Base-by-base conservation (phyloP, 2,113 vertebrate genomes). In the Ictalurus punctatus region DNA sequence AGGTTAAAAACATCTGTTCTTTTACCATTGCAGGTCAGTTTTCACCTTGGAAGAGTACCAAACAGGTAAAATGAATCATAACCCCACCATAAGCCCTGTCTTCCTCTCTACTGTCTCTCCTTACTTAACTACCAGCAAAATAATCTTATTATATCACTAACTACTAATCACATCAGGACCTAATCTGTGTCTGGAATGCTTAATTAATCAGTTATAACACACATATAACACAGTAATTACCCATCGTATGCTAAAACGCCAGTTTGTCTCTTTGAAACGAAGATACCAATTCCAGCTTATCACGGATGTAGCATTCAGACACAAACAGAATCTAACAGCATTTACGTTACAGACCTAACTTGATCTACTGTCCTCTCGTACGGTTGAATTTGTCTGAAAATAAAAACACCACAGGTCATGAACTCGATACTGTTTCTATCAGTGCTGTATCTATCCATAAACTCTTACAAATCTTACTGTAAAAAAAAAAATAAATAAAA, bases 21-120 rank as follows among this genome's bases (percentile, higher is more conserved):
- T 94, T 97, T 94, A 93, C 92, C 95, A 92, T 97, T 98, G 89
- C 97, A 99, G 98, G 98, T 97, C 98, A 99, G 96, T 98, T 97
- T 97, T 98, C 98, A 95, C 98, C 98, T 91, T 99, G 98, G 98
- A 99, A 99, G 97, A 98, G 95, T 96, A 95, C 97, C 94, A 98
- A 98, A 94, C 98, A 98, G 97, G 98, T 99, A 99, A 99, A 93
- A 93, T 65, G 56, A 84, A 87, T 96, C 95, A 69, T 87, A 91
- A 94, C 94, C 93, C 89, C 59, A 92, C 86, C 74, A 21, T 85
- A 52, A 83, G 30, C 88, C 21, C 12, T 14, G 30, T 27, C 76
- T 58, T 88, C 54, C 30, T 83, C 34, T 48, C 52, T 13, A 58
- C 44, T 6, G 9, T 34, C 48, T 82, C 25, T 73, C 17, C 40